Conservation (phyloP, 2,797 vertebrate species). For the Catamblyrhynchus diadema region DNA sequence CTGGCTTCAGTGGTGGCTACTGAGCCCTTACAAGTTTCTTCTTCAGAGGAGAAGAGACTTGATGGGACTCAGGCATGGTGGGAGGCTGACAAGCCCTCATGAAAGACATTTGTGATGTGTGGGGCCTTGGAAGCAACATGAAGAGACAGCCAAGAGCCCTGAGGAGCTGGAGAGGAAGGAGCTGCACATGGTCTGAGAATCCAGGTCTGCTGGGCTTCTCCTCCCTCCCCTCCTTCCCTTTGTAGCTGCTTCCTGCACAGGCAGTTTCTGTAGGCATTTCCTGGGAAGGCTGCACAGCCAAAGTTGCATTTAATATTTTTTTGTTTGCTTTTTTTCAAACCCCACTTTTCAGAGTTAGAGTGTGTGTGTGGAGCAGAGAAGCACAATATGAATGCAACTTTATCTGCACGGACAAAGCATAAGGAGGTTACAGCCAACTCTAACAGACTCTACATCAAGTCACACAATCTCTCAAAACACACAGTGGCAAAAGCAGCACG, state of each 20-base stretch:
- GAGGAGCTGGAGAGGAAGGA: not conserved
- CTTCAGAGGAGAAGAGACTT: not conserved
- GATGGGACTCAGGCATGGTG: not conserved
- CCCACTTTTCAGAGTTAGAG: not conserved
- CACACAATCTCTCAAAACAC: not conserved
- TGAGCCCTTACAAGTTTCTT: not conserved
- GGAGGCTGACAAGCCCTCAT: not conserved
- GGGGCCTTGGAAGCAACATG: not conserved
- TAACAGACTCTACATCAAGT: not conserved
- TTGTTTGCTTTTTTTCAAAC: not conserved
- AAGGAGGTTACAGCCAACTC: constrained; percentile 19
- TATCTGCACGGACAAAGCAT: not conserved
- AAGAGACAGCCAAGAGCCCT: not conserved
- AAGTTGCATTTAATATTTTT: not conserved
- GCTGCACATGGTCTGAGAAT: not conserved
- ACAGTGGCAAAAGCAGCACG: not conserved
- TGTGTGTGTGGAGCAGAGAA: not conserved
- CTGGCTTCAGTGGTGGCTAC: constrained; percentile 13
- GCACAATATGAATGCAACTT: not conserved
- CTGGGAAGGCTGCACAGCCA: not conserved
- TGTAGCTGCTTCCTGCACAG: constrained; percentile 14
- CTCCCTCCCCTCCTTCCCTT: not conserved
- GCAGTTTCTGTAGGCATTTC: not conserved
- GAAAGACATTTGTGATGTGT: constrained; percentile 7
- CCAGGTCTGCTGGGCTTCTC: not conserved